Conservation (phyloP, 2,888 invertebrate species). For the Orthonychiurus folsomi region DNA sequence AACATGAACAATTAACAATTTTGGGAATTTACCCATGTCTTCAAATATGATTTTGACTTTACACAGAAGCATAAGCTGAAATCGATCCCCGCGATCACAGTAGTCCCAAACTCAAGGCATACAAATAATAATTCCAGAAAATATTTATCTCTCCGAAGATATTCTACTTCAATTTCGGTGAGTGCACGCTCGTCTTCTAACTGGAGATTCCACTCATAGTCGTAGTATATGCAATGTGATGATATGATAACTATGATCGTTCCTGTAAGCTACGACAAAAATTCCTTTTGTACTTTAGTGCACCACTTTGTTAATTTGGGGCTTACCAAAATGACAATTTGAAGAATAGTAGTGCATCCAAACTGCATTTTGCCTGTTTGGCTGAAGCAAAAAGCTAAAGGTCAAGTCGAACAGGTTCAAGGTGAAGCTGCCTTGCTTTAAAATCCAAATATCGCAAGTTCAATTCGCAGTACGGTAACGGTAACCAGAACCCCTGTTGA, state of each 20-base stretch:
- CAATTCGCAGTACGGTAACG: no score
- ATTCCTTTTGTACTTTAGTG: not conserved
- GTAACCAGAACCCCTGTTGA: no score
- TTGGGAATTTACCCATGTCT: no score
- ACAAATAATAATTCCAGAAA: not conserved
- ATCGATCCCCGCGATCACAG: not conserved
- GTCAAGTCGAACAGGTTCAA: no score
- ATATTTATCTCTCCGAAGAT: not conserved
- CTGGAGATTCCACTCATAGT: not conserved
- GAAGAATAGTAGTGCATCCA: not conserved
- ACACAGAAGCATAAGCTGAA: not conserved
- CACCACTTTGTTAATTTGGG: not conserved
- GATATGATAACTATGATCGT: not conserved
- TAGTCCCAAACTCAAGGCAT: not conserved
- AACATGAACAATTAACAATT: no score
- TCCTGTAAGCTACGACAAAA: not conserved
- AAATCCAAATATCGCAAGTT: no score
- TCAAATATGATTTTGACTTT: not conserved
- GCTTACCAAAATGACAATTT: not conserved
- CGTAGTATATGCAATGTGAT: not conserved
- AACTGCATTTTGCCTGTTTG: not conserved
- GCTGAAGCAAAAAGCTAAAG: not conserved
- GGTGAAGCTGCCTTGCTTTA: no score
- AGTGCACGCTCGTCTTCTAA: not conserved
- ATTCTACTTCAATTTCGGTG: not conserved